phyloP scores from a whole-genome alignment of 2,113 vertebrate species.

The Pelecanus crispus region DNA sequence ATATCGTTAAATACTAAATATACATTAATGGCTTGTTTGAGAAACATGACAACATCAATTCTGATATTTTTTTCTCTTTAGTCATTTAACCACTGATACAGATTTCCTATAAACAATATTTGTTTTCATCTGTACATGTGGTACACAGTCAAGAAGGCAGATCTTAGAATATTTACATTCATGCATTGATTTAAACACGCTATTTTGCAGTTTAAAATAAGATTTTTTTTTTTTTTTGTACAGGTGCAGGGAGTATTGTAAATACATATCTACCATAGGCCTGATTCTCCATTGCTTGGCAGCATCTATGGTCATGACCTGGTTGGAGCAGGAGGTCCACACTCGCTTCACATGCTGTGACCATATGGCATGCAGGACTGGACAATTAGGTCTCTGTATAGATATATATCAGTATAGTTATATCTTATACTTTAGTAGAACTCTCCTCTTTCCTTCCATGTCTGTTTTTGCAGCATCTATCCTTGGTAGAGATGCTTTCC shows the following conservation, averaged over 20 bases:
- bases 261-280: constrained; percentile 70
- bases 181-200: constrained; percentile 81
- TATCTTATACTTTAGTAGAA: constrained; percentile 37
- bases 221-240: constrained; percentile 70
- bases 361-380: constrained; percentile 40
- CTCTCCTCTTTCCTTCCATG: constrained; percentile 57
- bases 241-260: constrained; percentile 73
- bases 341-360: constrained; percentile 9
- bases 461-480: constrained; percentile 67
- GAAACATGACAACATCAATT: constrained; percentile 79
- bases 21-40: constrained; percentile 82
- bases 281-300: constrained; percentile 65
- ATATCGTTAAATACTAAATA: constrained; percentile 79
- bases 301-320: constrained; percentile 59
- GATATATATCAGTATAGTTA: constrained; percentile 54
- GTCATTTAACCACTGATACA: constrained; percentile 70
- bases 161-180: constrained; percentile 88
- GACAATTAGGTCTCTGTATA: constrained; percentile 57
- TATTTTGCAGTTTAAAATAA: constrained; percentile 71
- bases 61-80: constrained; percentile 69
- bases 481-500: constrained; percentile 1
- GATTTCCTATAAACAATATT: constrained; percentile 77
- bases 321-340: constrained; percentile 32
- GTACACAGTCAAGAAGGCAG: constrained; percentile 85
- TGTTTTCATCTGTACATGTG: constrained; percentile 74